Conservation (phyloP, 2,113 vertebrate genomes). For the Chloropsis cyanopogon region DNA sequence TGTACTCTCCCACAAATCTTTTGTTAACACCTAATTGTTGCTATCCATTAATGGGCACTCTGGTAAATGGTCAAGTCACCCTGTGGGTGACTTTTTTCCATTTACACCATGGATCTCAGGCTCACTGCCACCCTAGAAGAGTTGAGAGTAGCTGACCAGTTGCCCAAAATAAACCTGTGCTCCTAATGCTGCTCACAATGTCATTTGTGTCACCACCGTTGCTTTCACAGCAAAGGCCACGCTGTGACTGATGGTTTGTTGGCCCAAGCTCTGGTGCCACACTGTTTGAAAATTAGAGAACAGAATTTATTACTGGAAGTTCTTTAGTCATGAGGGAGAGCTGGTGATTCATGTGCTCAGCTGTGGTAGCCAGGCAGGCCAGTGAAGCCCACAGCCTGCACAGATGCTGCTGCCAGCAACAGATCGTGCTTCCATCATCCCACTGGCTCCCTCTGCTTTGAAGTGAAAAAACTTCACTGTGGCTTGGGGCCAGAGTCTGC, state of each 20-base stretch:
- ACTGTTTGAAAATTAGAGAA: constrained; percentile 33
- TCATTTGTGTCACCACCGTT: not conserved
- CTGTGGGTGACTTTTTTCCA: not conserved
- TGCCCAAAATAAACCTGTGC: not conserved
- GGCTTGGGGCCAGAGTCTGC: constrained; percentile 18
- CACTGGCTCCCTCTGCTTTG: not conserved
- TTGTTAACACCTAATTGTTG: not conserved
- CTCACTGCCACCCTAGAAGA: not conserved
- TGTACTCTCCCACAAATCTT: not conserved
- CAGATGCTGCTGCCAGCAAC: constrained; percentile 5
- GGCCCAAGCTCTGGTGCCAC: not conserved
- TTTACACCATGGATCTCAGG: rapidly evolving
- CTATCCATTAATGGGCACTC: not conserved
- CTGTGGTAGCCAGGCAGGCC: not conserved
- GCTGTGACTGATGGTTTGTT: not conserved
- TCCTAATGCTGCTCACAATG: not conserved
- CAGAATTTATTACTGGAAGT: constrained; percentile 1
- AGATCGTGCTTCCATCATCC: not conserved
- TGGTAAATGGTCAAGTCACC: not conserved
- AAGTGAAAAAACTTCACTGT: not conserved
- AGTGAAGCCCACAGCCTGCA: not conserved
- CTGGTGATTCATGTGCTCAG: constrained; percentile 17
- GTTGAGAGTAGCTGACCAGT: not conserved
- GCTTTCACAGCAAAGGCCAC: not conserved
- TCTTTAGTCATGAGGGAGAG: not conserved